phyloP scores from a whole-genome alignment of 2,797 vertebrate genomes.

The Echeneis naucrates region DNA sequence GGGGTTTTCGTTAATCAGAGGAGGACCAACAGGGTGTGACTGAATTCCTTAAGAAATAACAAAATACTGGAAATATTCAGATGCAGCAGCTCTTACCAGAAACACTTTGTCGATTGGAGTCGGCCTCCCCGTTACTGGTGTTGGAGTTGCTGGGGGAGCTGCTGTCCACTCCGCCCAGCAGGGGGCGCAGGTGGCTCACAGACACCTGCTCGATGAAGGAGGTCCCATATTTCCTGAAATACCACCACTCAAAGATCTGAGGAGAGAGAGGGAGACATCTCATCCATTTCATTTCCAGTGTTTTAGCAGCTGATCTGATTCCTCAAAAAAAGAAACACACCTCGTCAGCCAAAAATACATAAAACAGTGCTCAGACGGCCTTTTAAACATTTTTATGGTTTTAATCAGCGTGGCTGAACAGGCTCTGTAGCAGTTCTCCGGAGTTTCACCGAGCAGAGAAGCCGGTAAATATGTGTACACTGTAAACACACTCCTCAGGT shows the following conservation, averaged over 20 bases:
- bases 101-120: slow-evolving; percentile 94
- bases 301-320: not conserved
- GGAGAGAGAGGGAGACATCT: not conserved
- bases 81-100: slow-evolving; percentile 86
- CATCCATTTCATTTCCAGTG: not conserved
- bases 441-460: no score
- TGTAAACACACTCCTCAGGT: not conserved
- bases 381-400: no score
- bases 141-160: slow-evolving; percentile 91
- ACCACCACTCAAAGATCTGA: slow-evolving; percentile 99
- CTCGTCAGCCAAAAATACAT: slow-evolving; percentile 2
- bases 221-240: slow-evolving; percentile 98
- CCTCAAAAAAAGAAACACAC: not conserved
- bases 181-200: slow-evolving; percentile 97
- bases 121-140: slow-evolving; percentile 92
- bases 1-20: no score
- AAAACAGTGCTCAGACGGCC: no score
- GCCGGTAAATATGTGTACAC: not conserved
- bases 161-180: slow-evolving; percentile 98
- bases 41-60: no score
- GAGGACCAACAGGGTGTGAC: no score
- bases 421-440: no score
- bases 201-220: slow-evolving; percentile 99
- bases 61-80: no score
- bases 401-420: slow-evolving; percentile 22